Conservation (phyloP, 2,888 invertebrate species). For the Sphaeridia pumilis region DNA sequence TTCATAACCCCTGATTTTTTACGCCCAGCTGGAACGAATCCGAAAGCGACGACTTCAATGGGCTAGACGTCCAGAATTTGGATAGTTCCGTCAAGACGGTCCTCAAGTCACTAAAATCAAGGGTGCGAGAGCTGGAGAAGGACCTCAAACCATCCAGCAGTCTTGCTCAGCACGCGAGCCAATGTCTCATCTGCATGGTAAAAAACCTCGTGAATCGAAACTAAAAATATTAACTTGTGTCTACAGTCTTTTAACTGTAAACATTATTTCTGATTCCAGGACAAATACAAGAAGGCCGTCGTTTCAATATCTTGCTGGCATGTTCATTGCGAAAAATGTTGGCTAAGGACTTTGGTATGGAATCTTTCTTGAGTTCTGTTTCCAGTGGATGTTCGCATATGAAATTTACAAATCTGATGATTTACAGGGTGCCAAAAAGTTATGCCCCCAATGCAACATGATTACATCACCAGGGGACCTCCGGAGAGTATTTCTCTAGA, state of each 20-base stretch:
- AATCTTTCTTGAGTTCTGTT: slow-evolving; percentile 1
- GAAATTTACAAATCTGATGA: neutral
- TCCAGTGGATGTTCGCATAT: neutral
- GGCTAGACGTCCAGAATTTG: neutral
- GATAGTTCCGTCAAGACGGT: slow-evolving; percentile 38
- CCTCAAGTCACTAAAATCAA: slow-evolving; percentile 58
- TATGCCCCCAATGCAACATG: slow-evolving; percentile 89
- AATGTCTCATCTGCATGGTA: slow-evolving; percentile 81
- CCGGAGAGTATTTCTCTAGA: slow-evolving; percentile 76
- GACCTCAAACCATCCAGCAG: slow-evolving; percentile 44
- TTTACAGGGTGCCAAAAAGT: slow-evolving; percentile 68
- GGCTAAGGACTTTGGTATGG: slow-evolving; percentile 56
- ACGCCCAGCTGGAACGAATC: neutral
- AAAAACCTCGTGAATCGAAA: slow-evolving; percentile 22
- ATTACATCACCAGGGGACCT: slow-evolving; percentile 80
- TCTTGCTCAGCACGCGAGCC: slow-evolving; percentile 39
- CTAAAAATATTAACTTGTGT: neutral
- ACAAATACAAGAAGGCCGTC: slow-evolving; percentile 69
- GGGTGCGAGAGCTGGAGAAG: slow-evolving; percentile 62
- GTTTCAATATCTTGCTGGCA: slow-evolving; percentile 95
- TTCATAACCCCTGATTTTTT: no score
- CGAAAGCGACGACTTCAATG: neutral
- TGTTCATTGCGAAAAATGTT: slow-evolving; percentile 81
- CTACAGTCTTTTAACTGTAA: neutral
- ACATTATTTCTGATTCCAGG: slow-evolving; percentile 43